phyloP scores from a whole-genome alignment of 2,113 vertebrate species.

The Mustelus asterias region DNA sequence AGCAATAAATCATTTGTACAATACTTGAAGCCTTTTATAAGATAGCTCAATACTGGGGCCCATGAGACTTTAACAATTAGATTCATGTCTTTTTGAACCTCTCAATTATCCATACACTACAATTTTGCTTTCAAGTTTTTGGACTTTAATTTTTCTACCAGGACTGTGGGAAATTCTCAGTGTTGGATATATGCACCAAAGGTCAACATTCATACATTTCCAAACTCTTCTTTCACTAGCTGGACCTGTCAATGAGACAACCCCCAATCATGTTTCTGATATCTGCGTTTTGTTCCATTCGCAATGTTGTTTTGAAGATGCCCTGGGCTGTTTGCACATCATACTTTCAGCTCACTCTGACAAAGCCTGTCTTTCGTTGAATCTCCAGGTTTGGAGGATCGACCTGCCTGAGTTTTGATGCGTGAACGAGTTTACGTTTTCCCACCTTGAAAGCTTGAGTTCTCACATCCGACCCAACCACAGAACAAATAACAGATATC shows the following conservation, averaged over 20 bases:
- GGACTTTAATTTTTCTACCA: background rate
- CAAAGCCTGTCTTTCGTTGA: background rate
- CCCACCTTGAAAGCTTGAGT: background rate
- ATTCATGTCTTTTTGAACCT: constrained; percentile 96
- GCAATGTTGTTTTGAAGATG: background rate
- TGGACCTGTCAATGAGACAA: too few relatives aligned
- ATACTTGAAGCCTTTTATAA: constrained; percentile 95
- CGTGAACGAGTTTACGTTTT: background rate
- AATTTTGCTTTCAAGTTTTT: constrained; percentile 88
- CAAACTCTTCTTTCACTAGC: background rate
- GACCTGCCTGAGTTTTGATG: background rate
- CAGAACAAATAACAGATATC: background rate
- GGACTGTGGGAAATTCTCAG: background rate
- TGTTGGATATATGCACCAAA: background rate
- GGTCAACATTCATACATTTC: background rate
- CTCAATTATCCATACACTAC: constrained; percentile 95
- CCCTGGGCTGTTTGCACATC: background rate
- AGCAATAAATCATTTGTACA: constrained; percentile 99
- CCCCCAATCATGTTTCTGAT: background rate
- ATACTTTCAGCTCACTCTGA: background rate
- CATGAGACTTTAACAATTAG: constrained; percentile 89
- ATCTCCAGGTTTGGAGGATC: background rate
- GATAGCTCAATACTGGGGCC: constrained; percentile 89
- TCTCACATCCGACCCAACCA: background rate
- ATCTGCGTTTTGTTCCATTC: background rate